Percentiles rank a stretch among this genome's conserved stretches.
Conservation (phyloP, 2,888 invertebrate species). For the Pyrrhosoma nymphula region DNA sequence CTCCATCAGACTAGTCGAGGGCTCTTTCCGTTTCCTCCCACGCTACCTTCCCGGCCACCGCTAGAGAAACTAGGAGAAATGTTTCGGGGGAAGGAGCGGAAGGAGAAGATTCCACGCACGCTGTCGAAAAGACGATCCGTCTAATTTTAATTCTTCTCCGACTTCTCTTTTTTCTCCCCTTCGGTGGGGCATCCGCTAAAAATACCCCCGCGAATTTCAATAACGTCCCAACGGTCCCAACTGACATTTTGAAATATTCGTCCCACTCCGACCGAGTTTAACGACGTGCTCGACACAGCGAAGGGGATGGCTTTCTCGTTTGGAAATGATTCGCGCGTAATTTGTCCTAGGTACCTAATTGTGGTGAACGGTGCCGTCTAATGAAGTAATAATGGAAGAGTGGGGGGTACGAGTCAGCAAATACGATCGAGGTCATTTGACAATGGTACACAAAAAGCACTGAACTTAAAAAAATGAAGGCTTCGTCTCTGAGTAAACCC, state of each 20-base stretch:
- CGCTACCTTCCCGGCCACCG: background rate
- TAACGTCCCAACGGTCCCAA: background rate
- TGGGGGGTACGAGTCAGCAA: no score
- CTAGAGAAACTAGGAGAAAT: background rate
- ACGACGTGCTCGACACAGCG: background rate
- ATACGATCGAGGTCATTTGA: no score
- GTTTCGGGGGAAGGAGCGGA: background rate
- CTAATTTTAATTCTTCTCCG: background rate
- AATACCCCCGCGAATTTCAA: background rate
- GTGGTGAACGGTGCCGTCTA: background rate
- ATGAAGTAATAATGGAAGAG: no score
- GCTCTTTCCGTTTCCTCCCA: background rate
- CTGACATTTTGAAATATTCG: background rate
- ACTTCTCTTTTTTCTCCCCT: background rate
- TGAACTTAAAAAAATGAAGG: no score
- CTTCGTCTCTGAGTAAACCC: no score
- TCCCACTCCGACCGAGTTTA: background rate
- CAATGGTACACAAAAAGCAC: no score
- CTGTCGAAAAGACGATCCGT: constrained; percentile 17
- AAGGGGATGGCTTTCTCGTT: background rate
- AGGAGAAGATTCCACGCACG: background rate
- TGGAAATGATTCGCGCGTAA: background rate
- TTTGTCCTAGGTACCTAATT: background rate
- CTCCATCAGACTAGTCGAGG: background rate
- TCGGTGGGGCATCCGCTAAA: background rate